Percentiles rank a stretch among this genome's conserved stretches.
These are phyloP conservation scores for Rhyacophila evoluta DNA, from an alignment of 2,888 invertebrate genomes.

Conservation along the genomic window DNA sequence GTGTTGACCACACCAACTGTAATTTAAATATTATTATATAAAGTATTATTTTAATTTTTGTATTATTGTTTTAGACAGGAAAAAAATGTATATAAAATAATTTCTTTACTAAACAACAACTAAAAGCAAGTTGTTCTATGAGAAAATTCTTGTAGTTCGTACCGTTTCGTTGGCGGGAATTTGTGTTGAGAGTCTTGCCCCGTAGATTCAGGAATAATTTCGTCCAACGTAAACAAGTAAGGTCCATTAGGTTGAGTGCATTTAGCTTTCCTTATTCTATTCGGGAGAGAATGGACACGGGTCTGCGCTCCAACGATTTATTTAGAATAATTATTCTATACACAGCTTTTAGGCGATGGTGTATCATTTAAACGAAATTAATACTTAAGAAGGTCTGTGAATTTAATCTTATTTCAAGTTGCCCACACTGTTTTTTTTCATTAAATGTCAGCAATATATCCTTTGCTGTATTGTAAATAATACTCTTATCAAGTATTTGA, in stretches of 20 bases:
- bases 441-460: no score
- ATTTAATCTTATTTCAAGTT: no score
- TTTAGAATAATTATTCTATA: not conserved
- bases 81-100: no score
- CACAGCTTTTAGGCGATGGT: not conserved
- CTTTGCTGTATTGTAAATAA: no score
- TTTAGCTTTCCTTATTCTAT: not conserved
- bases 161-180: not conserved
- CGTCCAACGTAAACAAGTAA: not conserved
- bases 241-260: constrained; percentile 12
- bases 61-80: no score
- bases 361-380: not conserved
- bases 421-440: no score
- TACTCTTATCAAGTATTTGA: no score
- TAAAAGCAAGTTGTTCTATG: not conserved
- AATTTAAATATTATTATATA: no score
- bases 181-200: constrained; percentile 10
- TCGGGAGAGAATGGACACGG: not conserved
- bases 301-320: not conserved
- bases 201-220: constrained; percentile 7
- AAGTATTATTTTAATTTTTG: no score
- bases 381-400: no score
- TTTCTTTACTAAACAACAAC: no score
- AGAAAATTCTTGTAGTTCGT: not conserved
- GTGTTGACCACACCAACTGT: no score